phyloP scores from a whole-genome alignment of 2,888 invertebrate species.

The Aelia acuminata region DNA sequence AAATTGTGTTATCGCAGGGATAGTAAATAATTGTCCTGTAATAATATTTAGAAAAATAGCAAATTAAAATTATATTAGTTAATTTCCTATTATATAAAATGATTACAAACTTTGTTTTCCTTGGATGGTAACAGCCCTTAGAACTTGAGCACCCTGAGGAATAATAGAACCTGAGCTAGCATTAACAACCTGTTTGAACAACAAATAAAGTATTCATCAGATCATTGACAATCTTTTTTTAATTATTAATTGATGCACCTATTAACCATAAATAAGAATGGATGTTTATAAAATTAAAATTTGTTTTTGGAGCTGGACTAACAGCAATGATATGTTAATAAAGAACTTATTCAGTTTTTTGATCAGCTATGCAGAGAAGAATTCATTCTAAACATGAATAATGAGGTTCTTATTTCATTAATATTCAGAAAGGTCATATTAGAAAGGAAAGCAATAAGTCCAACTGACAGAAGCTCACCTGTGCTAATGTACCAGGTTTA shows the following conservation, averaged over 20 bases:
- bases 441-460: neutral
- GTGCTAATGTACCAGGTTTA: constrained; percentile 61
- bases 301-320: neutral
- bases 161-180: constrained; percentile 57
- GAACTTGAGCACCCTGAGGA: constrained; percentile 59
- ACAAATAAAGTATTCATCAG: neutral
- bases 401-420: neutral
- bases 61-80: neutral
- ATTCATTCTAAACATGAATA: neutral
- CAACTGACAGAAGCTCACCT: constrained; percentile 53
- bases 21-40: constrained; percentile 63
- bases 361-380: too few species aligned
- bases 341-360: too few species aligned
- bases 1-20: constrained; percentile 60
- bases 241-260: neutral
- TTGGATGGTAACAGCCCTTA: constrained; percentile 58
- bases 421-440: neutral
- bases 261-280: neutral
- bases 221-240: neutral
- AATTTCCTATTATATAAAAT: neutral
- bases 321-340: neutral
- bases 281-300: too few species aligned
- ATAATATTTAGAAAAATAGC: constrained; percentile 26
- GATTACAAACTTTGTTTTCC: constrained; percentile 63
- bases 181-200: constrained; percentile 61